Evolutionary conservation across 2,113 vertebrate genomes (phyloP).

Genomic region (Oreochromis niloticus): DNA sequence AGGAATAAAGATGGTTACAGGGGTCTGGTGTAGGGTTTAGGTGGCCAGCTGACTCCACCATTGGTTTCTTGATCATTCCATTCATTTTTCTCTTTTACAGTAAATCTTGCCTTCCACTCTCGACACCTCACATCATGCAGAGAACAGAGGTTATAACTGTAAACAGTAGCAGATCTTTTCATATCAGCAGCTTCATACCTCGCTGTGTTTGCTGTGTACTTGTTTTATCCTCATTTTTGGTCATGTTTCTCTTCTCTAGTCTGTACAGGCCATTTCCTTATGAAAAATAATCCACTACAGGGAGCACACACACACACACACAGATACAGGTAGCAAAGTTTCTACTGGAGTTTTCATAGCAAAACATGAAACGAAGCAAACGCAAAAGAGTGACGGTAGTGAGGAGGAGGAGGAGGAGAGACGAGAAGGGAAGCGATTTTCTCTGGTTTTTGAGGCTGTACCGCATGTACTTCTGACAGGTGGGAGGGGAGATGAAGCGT

Average conservation of each 20-base stretch:
- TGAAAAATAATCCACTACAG: constrained; percentile 18
- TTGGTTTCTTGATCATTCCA: background rate
- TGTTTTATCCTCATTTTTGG: constrained; percentile 11
- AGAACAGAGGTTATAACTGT: constrained; percentile 26
- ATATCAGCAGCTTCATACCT: constrained; percentile 2
- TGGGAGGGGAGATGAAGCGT: constrained; percentile 70
- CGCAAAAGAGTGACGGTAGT: constrained; percentile 19
- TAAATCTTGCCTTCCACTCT: background rate
- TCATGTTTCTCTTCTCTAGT: constrained; percentile 2
- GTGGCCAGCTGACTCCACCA: background rate
- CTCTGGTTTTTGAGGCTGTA: constrained; percentile 52
- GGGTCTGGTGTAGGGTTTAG: constrained; percentile 10
- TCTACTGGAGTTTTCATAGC: constrained; percentile 54
- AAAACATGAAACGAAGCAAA: constrained; percentile 57
- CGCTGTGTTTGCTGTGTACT: constrained; percentile 4
- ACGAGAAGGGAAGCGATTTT: constrained; percentile 62
- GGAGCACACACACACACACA: background rate
- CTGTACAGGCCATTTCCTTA: background rate
- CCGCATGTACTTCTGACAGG: constrained; percentile 63
- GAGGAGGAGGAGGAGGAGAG: constrained; percentile 23
- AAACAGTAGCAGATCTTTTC: constrained; percentile 29
- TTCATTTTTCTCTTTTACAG: background rate
- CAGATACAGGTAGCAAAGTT: constrained; percentile 55
- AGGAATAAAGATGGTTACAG: constrained; percentile 27
- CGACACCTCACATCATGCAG: background rate